Base-by-base conservation (phyloP, 2,113 vertebrate species). In the Onychorhynchus coronatus region DNA sequence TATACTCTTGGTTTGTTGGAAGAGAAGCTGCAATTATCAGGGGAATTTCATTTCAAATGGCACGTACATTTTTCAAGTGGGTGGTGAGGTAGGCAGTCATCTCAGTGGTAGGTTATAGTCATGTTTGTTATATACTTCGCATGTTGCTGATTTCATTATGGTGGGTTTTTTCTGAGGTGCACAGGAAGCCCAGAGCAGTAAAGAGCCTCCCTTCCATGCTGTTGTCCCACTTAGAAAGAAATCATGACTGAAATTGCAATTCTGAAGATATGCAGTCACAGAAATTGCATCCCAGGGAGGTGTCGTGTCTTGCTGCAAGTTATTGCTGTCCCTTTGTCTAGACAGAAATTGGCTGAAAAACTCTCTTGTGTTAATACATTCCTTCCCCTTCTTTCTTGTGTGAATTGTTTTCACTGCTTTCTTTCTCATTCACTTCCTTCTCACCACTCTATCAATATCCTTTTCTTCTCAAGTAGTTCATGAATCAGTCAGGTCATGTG, bases 41-140 rank as follows among this genome's bases (percentile, higher is more conserved):
- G 42, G 30, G 92, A 93, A 95, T 87, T 97, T 96, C 0, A 46
- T 84, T 94, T 94, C 70, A 77, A 95, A 84, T 52, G 68, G 49
- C 61, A 70, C 0, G 1, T 74, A 70, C 6, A 19, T 76, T 85
- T 91, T 92, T 88, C 3, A 9, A 82, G 91, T 91, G 68, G 95
- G 95, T 94, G 90, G 95, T 66, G 47, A 85, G 41, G 82, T 88
- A 95, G 77, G 87, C 46, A 76, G 89, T 46, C 30, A 4, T 93
- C 89, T 80, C 97, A 67, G 77, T 87, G 71, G 91, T 90, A 88
- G 85, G 56, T 68, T 91, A 72, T 35, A 96, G 92, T 94, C 50
- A 47, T 94, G 88, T 95, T 97, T 94, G 73, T 95, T 95, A 75
- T 84, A 55, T 72, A 86, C 53, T 90, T 85, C 95, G 79, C 89